Evolutionary conservation across 2,113 vertebrate species (phyloP).

Genomic region (Sylvia atricapilla): DNA sequence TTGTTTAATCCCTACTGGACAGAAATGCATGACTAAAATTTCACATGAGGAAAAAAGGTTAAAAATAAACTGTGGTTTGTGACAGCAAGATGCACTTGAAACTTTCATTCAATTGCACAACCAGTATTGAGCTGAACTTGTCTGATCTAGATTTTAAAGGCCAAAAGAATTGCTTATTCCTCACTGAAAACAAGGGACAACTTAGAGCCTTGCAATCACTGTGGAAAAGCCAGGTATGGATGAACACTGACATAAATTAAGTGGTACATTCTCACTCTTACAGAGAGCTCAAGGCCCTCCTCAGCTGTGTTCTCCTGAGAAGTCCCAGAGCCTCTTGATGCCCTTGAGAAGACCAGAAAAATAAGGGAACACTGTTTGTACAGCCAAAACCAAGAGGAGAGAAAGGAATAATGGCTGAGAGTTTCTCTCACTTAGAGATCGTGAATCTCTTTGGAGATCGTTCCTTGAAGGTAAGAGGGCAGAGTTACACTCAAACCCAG

Average conservation of each 20-base stretch:
- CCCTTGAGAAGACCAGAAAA: background rate
- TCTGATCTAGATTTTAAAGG: background rate
- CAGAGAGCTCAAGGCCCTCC: background rate
- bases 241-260: background rate
- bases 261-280: background rate
- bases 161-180: background rate
- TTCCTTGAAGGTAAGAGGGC: background rate
- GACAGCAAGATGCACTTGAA: background rate
- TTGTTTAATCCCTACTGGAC: background rate
- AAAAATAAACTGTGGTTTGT: background rate
- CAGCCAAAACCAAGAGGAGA: background rate
- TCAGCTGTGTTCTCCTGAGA: background rate
- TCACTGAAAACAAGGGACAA: background rate
- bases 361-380: background rate
- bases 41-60: background rate
- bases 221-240: background rate
- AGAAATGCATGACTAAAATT: background rate
- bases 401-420: background rate
- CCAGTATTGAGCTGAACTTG: background rate
- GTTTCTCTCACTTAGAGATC: background rate
- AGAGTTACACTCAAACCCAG: background rate
- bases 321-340: background rate
- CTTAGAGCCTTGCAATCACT: background rate
- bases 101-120: background rate
- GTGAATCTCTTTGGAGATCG: background rate